phyloP scores from a whole-genome alignment of 2,888 invertebrate species.

The Lymantria monacha region DNA sequence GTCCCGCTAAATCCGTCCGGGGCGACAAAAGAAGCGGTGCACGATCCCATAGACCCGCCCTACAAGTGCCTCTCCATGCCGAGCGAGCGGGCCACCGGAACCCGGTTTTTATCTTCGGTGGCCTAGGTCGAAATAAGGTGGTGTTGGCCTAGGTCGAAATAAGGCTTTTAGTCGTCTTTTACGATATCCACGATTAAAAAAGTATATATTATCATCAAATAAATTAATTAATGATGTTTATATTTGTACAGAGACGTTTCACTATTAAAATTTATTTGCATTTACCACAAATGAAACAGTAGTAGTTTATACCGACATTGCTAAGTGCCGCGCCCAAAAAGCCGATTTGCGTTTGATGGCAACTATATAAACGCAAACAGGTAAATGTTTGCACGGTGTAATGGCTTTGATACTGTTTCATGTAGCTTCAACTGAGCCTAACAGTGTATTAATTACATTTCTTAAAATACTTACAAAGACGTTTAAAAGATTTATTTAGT shows the following conservation, averaged over 20 bases:
- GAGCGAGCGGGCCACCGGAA: no score
- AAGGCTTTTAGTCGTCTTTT: no score
- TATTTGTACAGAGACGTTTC: neutral
- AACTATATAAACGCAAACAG: constrained; percentile 20
- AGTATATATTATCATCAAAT: no score
- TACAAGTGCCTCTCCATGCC: no score
- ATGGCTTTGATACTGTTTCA: constrained; percentile 21
- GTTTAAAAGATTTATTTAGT: no score
- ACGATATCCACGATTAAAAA: no score
- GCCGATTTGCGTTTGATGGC: constrained; percentile 26
- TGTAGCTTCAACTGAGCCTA: constrained; percentile 4
- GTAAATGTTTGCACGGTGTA: constrained; percentile 25
- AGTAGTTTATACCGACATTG: constrained; percentile 15
- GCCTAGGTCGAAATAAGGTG: no score
- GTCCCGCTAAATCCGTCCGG: no score
- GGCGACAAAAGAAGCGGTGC: no score
- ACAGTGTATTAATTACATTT: constrained; percentile 12
- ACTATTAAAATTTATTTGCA: constrained; percentile 11
- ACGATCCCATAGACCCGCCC: no score
- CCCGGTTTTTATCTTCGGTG: no score
- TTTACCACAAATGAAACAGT: constrained; percentile 13
- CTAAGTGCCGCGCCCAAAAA: constrained; percentile 31
- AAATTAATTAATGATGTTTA: neutral
- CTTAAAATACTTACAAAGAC: constrained; percentile 8
- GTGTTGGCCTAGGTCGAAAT: no score